Percentiles rank a stretch among this genome's conserved stretches.
These are phyloP conservation scores for Cyprinodon tularosa DNA, from an alignment of 2,113 vertebrate species.

Conservation along the genomic window DNA sequence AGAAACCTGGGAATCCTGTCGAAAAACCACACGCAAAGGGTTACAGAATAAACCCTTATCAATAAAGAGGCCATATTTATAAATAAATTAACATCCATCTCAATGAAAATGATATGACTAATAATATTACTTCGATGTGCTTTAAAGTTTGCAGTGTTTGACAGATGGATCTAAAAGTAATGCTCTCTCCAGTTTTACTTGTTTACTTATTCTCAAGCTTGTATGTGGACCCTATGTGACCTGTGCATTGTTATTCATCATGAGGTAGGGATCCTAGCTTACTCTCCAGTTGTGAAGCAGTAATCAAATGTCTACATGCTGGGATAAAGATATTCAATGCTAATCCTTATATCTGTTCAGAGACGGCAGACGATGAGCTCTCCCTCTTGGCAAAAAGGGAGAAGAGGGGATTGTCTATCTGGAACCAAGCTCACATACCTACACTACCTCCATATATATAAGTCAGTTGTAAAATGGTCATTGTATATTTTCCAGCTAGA, in stretches of 20 bases:
- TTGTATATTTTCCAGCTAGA: background rate
- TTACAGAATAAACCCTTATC: background rate
- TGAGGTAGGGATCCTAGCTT: constrained; percentile 30
- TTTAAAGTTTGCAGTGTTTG: constrained; percentile 1
- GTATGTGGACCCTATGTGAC: constrained; percentile 33
- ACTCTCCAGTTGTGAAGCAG: constrained; percentile 47
- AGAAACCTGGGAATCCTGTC: background rate
- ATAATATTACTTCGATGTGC: background rate
- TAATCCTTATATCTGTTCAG: constrained; percentile 67
- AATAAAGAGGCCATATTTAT: background rate
- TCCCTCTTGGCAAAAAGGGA: constrained; percentile 50
- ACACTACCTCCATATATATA: constrained; percentile 8
- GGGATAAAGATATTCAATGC: constrained; percentile 55
- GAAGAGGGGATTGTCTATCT: constrained; percentile 43
- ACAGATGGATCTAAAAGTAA: constrained; percentile 24
- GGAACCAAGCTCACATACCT: constrained; percentile 37
- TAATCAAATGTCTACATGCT: constrained; percentile 56
- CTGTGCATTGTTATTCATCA: constrained; percentile 50
- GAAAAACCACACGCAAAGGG: background rate
- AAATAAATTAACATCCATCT: background rate
- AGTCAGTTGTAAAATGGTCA: constrained; percentile 30
- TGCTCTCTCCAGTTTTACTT: constrained; percentile 1
- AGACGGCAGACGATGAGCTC: constrained; percentile 62
- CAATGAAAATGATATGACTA: background rate
- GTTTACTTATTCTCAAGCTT: constrained; percentile 25